A percentile compares a stretch with the other conserved stretches of the same genome.
Conservation (phyloP, 2,888 invertebrate species). For the Chymomyza procnemis region DNA sequence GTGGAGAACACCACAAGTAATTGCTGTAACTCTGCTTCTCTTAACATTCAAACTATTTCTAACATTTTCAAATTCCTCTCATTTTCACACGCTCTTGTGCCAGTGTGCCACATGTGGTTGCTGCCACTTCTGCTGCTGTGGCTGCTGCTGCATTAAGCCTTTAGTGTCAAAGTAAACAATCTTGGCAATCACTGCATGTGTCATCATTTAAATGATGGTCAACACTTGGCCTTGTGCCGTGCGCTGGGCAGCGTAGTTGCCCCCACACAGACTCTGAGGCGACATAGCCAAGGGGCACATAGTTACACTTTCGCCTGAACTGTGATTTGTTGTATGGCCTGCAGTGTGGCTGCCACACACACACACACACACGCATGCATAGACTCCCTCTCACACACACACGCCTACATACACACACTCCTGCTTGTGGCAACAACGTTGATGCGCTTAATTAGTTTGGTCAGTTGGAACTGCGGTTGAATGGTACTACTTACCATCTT, state of each 20-base stretch:
- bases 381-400: no score
- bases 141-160: not conserved
- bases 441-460: constrained; percentile 42
- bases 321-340: constrained; percentile 41
- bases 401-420: no score
- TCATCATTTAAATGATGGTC: constrained; percentile 43
- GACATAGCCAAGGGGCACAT: no score
- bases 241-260: not conserved
- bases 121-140: no score
- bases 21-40: no score
- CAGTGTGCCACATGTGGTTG: not conserved
- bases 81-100: not conserved
- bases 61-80: not conserved
- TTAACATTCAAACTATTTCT: not conserved
- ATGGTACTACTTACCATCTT: constrained; percentile 87
- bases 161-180: constrained; percentile 51
- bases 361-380: not conserved
- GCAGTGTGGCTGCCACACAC: not conserved
- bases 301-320: not conserved
- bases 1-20: no score
- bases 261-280: no score
- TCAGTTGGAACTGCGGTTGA: constrained; percentile 18
- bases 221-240: not conserved
- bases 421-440: not conserved
- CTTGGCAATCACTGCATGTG: constrained; percentile 42